Evolutionary conservation across 2,888 invertebrate species (phyloP).

Genomic region (Sepiola atlantica): DNA sequence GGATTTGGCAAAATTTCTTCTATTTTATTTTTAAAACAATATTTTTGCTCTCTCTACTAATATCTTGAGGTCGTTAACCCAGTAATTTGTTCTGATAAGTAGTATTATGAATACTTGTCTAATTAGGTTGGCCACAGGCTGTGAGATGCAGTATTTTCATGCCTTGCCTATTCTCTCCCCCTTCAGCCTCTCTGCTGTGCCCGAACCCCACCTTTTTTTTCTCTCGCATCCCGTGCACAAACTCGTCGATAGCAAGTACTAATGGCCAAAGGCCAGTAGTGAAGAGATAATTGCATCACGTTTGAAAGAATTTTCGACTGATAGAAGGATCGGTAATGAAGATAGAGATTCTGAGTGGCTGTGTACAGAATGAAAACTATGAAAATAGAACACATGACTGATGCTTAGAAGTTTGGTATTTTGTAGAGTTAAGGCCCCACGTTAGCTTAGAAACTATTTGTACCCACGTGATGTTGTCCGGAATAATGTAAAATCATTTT

Average conservation of each 20-base stretch:
- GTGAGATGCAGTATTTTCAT: not conserved
- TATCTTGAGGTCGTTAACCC: conserved; percentile 32
- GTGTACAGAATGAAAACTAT: too few relatives aligned
- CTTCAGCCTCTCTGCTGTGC: not conserved
- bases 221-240: conserved; percentile 11
- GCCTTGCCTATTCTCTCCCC: not conserved
- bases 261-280: conserved; percentile 8
- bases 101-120: conserved; percentile 22
- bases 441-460: too few relatives aligned
- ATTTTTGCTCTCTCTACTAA: not conserved
- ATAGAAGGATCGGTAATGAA: not conserved
- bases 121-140: conserved; percentile 10
- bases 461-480: too few relatives aligned
- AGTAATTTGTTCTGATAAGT: conserved; percentile 1
- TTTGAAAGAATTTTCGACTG: conserved; percentile 19
- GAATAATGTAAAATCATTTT: too few relatives aligned
- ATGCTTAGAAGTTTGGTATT: too few relatives aligned
- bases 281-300: conserved; percentile 13
- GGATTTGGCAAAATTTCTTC: not conserved
- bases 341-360: too few relatives aligned
- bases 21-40: too few relatives aligned
- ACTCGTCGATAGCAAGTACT: conserved; percentile 10
- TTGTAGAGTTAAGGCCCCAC: too few relatives aligned
- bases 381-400: too few relatives aligned
- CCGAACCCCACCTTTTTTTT: not conserved